A percentile compares a stretch with the other conserved stretches of the same genome.
Conservation (phyloP, 1,140 invertebrate genomes). For the Drosophila mauritiana region DNA sequence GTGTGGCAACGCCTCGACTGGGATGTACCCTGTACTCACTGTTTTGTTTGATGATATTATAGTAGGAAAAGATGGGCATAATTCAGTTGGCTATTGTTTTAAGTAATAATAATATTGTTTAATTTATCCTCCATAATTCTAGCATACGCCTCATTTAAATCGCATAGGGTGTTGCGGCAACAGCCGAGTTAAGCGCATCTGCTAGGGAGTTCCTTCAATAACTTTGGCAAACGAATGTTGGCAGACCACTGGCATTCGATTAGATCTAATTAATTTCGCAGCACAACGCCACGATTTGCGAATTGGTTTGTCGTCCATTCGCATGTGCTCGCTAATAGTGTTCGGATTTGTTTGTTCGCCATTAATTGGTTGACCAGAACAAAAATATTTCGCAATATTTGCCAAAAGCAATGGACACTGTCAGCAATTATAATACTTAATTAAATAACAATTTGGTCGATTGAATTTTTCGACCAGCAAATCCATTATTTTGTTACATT, state of each 20-base stretch:
- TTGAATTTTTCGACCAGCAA: neutral
- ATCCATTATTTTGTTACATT: slow-evolving; percentile 1
- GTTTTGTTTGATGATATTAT: no score
- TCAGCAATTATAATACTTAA: slow-evolving; percentile 5
- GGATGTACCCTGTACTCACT: neutral
- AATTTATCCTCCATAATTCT: no score
- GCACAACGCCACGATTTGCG: slow-evolving; percentile 9
- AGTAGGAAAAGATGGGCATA: no score
- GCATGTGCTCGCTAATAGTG: slow-evolving; percentile 18
- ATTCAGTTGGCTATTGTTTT: no score
- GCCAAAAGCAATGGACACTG: slow-evolving; percentile 6
- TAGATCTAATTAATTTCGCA: slow-evolving; percentile 76
- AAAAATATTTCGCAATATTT: slow-evolving; percentile 57
- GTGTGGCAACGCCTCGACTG: neutral
- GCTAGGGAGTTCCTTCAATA: slow-evolving; percentile 36
- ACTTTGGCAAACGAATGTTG: slow-evolving; percentile 66
- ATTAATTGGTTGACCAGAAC: slow-evolving; percentile 31
- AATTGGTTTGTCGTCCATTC: slow-evolving; percentile 7
- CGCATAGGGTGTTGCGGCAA: neutral
- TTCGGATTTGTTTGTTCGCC: slow-evolving; percentile 35
- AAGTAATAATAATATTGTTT: no score
- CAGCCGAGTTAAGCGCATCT: neutral
- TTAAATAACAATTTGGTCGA: slow-evolving; percentile 6
- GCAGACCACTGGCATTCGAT: slow-evolving; percentile 65
- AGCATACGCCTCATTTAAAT: neutral